Evolutionary conservation across 2,888 invertebrate genomes (phyloP), one percentile per base, ranked within the genome.

Genomic region (Beris morrisii): DNA sequence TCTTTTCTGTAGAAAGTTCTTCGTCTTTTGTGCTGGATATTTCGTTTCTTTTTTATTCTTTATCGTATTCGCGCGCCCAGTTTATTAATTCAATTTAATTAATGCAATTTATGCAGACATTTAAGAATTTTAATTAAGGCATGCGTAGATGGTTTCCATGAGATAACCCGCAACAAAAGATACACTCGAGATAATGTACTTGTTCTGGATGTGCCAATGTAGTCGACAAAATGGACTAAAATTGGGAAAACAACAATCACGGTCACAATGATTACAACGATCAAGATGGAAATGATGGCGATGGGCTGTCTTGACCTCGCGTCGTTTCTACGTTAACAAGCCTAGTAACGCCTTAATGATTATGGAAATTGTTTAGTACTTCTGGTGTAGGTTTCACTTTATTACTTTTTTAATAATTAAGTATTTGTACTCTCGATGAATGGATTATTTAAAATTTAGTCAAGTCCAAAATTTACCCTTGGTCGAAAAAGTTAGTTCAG

Each of bases 81-180:
- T 64, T 64, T 64, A 64, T 64, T 64, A 64, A 64, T 64, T 64
- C 54, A 64, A 64, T 64, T 64, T 64, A 64, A 64, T 64, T 64
- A 64, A 64, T 64, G 64, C 64, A 54, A 64, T 64, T 64, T 64
- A 64, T 64, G 64, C 64, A 64, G 64, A 64, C 64, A 64, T 64
- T 64, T 28, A 54, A 64, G 64, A 64, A 64, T 64, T 64, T 64
- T 64, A 64, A 64, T 64, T 64, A 64, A 64, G 44, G 54, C 64
- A 64, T 64, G 64, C 64, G 64, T 64, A 52, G 61, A 61, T 50
- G 52, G 52, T 61, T 43, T 52, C 38, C 43, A 38, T 50, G 28
- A 11, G 61, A 61, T 61, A 50, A 61, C 32, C 22, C 44, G 30
- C 11, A 31, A 46, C 15, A 28, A 22, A 38, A 38, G 38, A 38